Conservation (phyloP, 2,888 invertebrate species). For the Drosophila meridionalis region DNA sequence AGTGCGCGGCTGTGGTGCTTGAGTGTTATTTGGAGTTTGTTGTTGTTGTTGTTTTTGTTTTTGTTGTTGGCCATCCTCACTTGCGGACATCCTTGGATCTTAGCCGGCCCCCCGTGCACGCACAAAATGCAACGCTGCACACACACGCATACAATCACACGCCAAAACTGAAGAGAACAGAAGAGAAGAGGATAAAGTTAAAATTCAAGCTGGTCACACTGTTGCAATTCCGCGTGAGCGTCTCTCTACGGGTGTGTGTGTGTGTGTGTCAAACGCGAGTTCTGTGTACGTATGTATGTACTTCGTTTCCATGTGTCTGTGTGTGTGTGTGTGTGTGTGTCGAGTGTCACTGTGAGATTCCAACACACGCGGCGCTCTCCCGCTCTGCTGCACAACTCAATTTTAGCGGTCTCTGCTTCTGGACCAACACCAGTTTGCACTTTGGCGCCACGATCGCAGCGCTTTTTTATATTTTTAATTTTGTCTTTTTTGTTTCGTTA, state of each 20-base stretch:
- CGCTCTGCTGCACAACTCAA: constrained; percentile 18
- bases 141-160: constrained; percentile 28
- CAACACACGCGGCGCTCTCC: constrained; percentile 60
- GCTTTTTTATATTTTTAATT: background rate
- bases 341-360: constrained; percentile 43
- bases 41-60: constrained; percentile 17
- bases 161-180: constrained; percentile 16
- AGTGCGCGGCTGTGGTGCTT: constrained; percentile 19
- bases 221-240: constrained; percentile 48
- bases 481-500: background rate
- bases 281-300: constrained; percentile 21
- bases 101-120: constrained; percentile 57
- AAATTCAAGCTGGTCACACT: constrained; percentile 60
- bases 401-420: constrained; percentile 25
- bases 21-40: background rate
- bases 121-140: constrained; percentile 51
- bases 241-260: constrained; percentile 5
- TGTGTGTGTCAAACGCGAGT: constrained; percentile 17
- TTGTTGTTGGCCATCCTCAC: constrained; percentile 56
- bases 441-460: constrained; percentile 52
- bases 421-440: constrained; percentile 54
- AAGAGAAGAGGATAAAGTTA: constrained; percentile 18
- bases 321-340: constrained; percentile 11
- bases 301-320: background rate
- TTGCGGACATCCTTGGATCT: constrained; percentile 63